These are phyloP conservation scores for Rhynchonycteris naso DNA, from an alignment of 2,797 vertebrate species.

Conservation along the genomic window DNA sequence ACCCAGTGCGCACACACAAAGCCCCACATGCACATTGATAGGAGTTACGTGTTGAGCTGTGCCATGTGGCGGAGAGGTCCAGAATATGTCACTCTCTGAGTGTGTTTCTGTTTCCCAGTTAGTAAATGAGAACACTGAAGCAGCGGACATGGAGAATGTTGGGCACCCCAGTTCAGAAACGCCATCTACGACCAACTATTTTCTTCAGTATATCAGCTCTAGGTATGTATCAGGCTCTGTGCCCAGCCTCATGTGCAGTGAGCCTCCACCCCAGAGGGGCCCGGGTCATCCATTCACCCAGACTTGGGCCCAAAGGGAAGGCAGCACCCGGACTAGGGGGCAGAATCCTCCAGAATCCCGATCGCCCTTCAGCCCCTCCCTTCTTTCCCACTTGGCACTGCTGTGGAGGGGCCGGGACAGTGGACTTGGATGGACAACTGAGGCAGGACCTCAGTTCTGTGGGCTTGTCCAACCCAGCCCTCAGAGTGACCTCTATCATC, in stretches of 20 bases:
- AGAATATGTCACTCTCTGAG: not conserved
- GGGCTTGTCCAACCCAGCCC: not conserved
- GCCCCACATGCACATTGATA: too few relatives aligned
- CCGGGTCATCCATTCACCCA: not conserved
- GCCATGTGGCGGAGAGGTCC: accelerated
- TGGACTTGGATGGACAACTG: not conserved
- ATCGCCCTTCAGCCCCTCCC: too few relatives aligned
- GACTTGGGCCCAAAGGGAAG: not conserved
- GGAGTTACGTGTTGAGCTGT: not conserved
- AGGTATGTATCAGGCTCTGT: slow-evolving; percentile 87
- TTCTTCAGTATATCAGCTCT: slow-evolving; percentile 97
- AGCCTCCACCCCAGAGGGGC: not conserved
- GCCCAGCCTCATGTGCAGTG: accelerated
- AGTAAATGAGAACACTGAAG: slow-evolving; percentile 90
- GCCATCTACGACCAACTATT: slow-evolving; percentile 96
- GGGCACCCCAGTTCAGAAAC: slow-evolving; percentile 85
- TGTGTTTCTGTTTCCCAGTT: slow-evolving; percentile 79
- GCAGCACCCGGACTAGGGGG: too few relatives aligned
- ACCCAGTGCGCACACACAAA: accelerated
- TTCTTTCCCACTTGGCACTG: not conserved
- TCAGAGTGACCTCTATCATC: not conserved
- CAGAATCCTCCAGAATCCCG: too few relatives aligned
- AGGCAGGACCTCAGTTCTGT: not conserved
- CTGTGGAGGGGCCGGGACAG: not conserved
- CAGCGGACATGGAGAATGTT: slow-evolving; percentile 87